These are phyloP conservation scores for Rhopalosiphum maidis DNA, from an alignment of 1,140 invertebrate species.

Conservation along the genomic window DNA sequence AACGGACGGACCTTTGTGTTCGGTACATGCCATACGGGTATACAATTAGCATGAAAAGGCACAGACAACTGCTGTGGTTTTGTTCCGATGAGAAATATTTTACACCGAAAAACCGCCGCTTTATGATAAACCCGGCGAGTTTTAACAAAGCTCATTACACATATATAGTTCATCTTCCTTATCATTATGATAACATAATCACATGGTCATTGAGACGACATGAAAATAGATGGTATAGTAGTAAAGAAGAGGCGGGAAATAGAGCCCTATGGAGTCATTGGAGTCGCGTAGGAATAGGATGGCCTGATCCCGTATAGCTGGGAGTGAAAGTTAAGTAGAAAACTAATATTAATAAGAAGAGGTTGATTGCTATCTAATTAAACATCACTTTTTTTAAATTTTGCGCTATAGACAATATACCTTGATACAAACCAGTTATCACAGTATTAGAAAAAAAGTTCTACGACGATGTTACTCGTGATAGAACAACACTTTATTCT, in stretches of 20 bases:
- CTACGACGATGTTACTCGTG: not conserved
- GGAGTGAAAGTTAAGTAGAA: too few relatives aligned
- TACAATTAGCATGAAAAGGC: conserved; percentile 41
- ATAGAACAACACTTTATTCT: not conserved
- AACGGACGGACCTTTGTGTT: conserved; percentile 25
- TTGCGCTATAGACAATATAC: not conserved
- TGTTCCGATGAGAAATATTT: not conserved
- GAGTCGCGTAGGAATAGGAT: too few relatives aligned
- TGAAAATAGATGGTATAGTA: too few relatives aligned
- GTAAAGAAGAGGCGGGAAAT: too few relatives aligned
- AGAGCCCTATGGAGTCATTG: too few relatives aligned
- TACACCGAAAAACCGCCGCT: not conserved
- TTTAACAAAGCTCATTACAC: not conserved
- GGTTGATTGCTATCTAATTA: too few relatives aligned
- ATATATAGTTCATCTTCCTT: not conserved
- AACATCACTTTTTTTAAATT: too few relatives aligned
- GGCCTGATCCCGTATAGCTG: too few relatives aligned
- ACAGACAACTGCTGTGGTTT: not conserved
- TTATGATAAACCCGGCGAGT: not conserved
- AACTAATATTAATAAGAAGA: too few relatives aligned
- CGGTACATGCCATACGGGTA: not conserved
- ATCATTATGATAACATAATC: not conserved
- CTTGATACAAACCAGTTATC: not conserved
- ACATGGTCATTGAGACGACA: not conserved
- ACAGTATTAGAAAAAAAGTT: not conserved